Base-by-base conservation (phyloP, 2,888 invertebrate genomes). In the Eremobia ochroleuca region DNA sequence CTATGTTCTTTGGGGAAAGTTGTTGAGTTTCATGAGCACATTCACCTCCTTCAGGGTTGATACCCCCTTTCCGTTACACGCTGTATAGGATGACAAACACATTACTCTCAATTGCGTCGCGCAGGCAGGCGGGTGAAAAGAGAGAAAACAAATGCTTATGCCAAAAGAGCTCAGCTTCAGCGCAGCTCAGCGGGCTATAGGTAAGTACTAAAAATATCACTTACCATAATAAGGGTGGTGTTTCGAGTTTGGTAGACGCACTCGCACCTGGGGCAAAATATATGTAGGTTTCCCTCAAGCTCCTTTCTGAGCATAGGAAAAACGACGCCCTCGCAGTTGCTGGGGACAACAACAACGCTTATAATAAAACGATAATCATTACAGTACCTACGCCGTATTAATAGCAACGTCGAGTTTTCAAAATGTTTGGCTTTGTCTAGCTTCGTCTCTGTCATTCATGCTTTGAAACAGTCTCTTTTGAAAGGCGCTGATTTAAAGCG, bases 211-310 rank as follows among this genome's bases (percentile, higher is more conserved):
- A 31, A 62, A 71, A 58, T 61, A 1, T 28, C 31, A 40, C 68
- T 73, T 85, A 98, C 99, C 97, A 99, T 98, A 66, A 99, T 99
- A 34, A 99, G 98, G 6, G 98, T 98, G 4, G 99, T 99, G 92
- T 99, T 99, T 79, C 99, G 97, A 88, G 98, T 98, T 94, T 99
- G 98, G 94, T 98, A 99, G 94, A 98, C 98, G 96, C 99, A 99
- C 91, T 99, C 98, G 93, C 99, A 99, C 84, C 98, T 97, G 0
- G 98, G 98, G 93, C 99, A 99, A 90, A 98, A 98, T 91, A 98
- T 98, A 86, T 98, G 97, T 87, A 98, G 98, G 89, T 98, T 98
- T 25, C 98, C 98, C 90, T 98, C 97, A 4, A 98, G 96, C 82
- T 97, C 97, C 82, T 97, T 97, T 13, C 97, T 97, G n/a, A 98